Conservation (phyloP, 2,888 invertebrate genomes). For the Aricia artaxerxes region DNA sequence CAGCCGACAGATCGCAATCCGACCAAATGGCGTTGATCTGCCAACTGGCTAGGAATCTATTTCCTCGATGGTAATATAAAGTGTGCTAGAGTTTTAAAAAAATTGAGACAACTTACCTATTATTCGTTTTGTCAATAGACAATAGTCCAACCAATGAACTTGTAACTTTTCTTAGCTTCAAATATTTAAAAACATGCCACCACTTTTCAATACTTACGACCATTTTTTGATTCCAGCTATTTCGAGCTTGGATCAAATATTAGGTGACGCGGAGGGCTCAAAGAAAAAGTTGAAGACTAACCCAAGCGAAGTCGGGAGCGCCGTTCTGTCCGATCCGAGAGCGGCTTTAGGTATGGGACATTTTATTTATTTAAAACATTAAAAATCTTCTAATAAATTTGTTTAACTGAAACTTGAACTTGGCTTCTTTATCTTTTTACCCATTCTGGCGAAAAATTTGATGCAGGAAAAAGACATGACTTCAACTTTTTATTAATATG, state of each 20-base stretch:
- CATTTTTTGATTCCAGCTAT: constrained; percentile 50
- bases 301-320: constrained; percentile 52
- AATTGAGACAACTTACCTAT: too few species aligned
- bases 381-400: not conserved
- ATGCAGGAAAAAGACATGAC: not conserved
- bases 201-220: not conserved
- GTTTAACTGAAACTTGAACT: not conserved
- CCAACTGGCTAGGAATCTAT: too few species aligned
- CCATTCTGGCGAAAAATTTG: not conserved
- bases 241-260: constrained; percentile 66
- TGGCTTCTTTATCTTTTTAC: not conserved
- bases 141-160: too few species aligned
- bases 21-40: too few species aligned
- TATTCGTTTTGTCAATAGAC: too few species aligned
- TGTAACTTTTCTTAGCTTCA: too few species aligned
- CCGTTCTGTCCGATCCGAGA: constrained; percentile 63
- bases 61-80: too few species aligned
- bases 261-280: constrained; percentile 61
- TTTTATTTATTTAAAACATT: not conserved
- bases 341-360: constrained; percentile 58
- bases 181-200: not conserved
- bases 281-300: constrained; percentile 61
- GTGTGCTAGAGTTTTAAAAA: too few species aligned
- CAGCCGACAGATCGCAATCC: too few species aligned
- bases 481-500: not conserved